A percentile compares a stretch with the other conserved stretches of the same genome.
Evolutionary conservation across 2,888 invertebrate genomes (phyloP).

Genomic region (Hedya salicella): DNA sequence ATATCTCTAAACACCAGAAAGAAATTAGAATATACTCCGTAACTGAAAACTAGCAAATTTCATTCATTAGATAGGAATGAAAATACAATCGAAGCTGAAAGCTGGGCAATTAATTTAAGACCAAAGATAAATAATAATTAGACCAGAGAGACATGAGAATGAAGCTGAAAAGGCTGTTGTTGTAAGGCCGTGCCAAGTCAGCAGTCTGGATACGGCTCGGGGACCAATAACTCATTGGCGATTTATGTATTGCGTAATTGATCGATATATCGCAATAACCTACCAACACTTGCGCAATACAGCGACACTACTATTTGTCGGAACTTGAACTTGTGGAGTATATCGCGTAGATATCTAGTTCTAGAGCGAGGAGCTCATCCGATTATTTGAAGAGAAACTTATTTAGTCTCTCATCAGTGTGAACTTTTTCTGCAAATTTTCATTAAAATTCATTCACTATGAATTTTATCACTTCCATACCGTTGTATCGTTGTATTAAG

Average conservation of each 20-base stretch:
- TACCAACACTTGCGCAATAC: constrained; percentile 22
- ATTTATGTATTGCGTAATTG: constrained; percentile 24
- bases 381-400: no score
- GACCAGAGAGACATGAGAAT: not conserved
- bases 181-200: constrained; percentile 13
- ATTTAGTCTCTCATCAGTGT: no score
- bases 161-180: not conserved
- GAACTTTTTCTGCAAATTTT: no score
- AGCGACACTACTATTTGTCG: constrained; percentile 6
- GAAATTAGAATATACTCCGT: not conserved
- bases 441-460: no score
- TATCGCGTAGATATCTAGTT: not conserved
- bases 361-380: not conserved
- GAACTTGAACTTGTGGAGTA: constrained; percentile 20
- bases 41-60: no score
- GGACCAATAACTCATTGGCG: constrained; percentile 1
- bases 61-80: no score
- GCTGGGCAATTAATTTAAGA: no score
- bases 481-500: no score
- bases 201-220: constrained; percentile 3
- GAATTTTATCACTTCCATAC: no score
- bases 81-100: no score
- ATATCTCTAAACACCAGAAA: constrained; percentile 1
- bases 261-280: constrained; percentile 19
- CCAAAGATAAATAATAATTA: no score